Evolutionary conservation across 2,113 vertebrate species (phyloP).

Genomic region (Malurus elegans): DNA sequence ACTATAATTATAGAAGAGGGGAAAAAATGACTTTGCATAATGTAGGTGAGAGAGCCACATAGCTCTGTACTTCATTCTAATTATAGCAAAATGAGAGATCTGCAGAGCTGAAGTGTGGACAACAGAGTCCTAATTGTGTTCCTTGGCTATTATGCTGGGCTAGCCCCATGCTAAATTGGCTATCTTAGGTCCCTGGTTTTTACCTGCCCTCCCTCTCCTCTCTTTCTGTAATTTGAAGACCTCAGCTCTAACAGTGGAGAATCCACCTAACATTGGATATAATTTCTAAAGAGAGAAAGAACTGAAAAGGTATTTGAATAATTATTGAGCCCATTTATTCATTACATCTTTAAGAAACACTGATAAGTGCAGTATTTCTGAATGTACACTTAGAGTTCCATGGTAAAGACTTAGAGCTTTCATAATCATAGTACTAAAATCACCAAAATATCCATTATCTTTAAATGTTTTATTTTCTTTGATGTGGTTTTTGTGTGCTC

Average conservation of each 20-base stretch:
- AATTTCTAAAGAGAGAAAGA: not conserved
- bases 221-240: not conserved
- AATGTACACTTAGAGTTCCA: not conserved
- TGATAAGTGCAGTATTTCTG: not conserved
- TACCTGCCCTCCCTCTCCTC: not conserved
- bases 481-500: not conserved
- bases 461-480: not conserved
- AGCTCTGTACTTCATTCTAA: slow-evolving; percentile 35
- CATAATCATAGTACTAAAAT: not conserved
- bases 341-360: not conserved
- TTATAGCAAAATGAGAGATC: not conserved
- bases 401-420: not conserved
- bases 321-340: not conserved
- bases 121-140: slow-evolving; percentile 3
- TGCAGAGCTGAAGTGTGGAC: not conserved
- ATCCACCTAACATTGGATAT: not conserved
- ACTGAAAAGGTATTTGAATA: not conserved
- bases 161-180: not conserved
- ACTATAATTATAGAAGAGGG: slow-evolving; percentile 18
- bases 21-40: not conserved
- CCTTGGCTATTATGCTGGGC: not conserved
- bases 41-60: not conserved
- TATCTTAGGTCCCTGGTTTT: not conserved
- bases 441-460: not conserved
- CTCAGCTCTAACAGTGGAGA: not conserved